These are phyloP conservation scores for Parelbella ahira DNA, from an alignment of 2,888 invertebrate genomes.

Conservation along the genomic window DNA sequence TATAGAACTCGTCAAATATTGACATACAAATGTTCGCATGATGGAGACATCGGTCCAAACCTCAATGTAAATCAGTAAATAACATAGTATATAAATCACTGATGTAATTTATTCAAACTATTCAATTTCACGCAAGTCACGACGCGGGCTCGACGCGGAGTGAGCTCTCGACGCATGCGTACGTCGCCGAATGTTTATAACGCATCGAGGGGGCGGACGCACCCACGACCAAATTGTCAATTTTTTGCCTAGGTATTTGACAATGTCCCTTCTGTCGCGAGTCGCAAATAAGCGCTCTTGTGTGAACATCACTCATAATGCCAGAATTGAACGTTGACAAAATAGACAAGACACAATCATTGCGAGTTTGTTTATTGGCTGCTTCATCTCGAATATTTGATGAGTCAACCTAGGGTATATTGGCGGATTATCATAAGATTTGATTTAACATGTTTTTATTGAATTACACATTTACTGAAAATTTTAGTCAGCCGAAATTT, in stretches of 20 bases:
- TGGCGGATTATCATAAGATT: not conserved
- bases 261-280: slow-evolving; percentile 58
- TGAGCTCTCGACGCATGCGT: slow-evolving; percentile 20
- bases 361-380: slow-evolving; percentile 59
- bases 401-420: slow-evolving; percentile 42
- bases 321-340: slow-evolving; percentile 56
- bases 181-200: slow-evolving; percentile 28
- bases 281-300: slow-evolving; percentile 49
- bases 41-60: no score
- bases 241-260: slow-evolving; percentile 60
- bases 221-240: slow-evolving; percentile 48
- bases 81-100: slow-evolving; percentile 1
- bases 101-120: slow-evolving; percentile 18
- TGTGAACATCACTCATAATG: slow-evolving; percentile 48
- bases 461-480: no score
- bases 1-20: no score
- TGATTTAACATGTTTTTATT: no score
- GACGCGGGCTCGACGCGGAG: slow-evolving; percentile 1
- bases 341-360: slow-evolving; percentile 56
- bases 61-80: slow-evolving; percentile 1
- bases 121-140: slow-evolving; percentile 17
- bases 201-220: slow-evolving; percentile 46
- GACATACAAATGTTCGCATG: no score
- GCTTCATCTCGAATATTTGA: slow-evolving; percentile 50
- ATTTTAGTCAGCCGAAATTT: no score